Percentiles rank a stretch among this genome's conserved stretches.
Conservation (phyloP, 2,888 invertebrate species). For the Drosophila hamatofila region DNA sequence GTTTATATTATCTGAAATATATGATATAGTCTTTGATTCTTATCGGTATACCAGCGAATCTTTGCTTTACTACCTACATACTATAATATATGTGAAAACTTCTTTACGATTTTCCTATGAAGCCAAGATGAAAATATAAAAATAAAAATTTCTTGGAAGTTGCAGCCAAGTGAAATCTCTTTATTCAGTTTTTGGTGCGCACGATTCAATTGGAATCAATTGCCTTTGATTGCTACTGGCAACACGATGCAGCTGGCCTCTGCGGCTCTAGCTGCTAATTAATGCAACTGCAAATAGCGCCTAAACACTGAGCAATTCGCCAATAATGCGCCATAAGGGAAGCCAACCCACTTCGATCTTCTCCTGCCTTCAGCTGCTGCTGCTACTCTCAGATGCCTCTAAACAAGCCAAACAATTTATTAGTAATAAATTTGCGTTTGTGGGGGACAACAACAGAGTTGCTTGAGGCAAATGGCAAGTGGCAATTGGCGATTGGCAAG, state of each 20-base stretch:
- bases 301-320: constrained; percentile 52
- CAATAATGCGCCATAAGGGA: constrained; percentile 41
- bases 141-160: constrained; percentile 18
- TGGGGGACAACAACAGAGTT: constrained; percentile 22
- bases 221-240: constrained; percentile 69
- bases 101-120: background rate
- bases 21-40: background rate
- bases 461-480: constrained; percentile 23
- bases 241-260: constrained; percentile 52
- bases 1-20: background rate
- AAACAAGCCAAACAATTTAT: constrained; percentile 70
- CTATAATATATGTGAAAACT: background rate
- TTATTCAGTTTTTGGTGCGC: constrained; percentile 29
- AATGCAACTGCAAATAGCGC: constrained; percentile 67
- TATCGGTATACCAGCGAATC: background rate
- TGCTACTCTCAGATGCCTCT: constrained; percentile 19
- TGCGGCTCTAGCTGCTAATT: constrained; percentile 60
- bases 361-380: background rate
- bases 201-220: constrained; percentile 72
- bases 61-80: background rate
- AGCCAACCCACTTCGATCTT: constrained; percentile 10
- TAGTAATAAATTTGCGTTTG: constrained; percentile 74
- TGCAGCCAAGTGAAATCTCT: constrained; percentile 36
- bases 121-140: background rate
- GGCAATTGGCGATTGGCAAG: constrained; percentile 29